These are phyloP conservation scores for Xylota sylvarum DNA, from an alignment of 2,888 invertebrate genomes.

Conservation along the genomic window DNA sequence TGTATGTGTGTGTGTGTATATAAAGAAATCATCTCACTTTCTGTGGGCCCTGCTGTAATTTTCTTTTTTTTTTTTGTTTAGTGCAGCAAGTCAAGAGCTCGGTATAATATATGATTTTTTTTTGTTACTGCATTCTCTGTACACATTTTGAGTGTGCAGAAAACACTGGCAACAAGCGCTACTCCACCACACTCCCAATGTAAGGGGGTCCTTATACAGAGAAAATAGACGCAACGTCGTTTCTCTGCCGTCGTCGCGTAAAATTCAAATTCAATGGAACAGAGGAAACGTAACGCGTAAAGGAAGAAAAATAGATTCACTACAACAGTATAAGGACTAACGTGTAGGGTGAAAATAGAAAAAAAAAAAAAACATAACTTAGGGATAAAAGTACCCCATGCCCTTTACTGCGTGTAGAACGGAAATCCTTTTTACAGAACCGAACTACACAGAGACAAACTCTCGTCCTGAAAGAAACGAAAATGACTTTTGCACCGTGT, in stretches of 20 bases:
- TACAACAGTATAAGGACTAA: slow-evolving; percentile 43
- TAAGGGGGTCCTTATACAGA: slow-evolving; percentile 1
- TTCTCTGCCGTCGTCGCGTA: slow-evolving; percentile 51
- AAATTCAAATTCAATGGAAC: slow-evolving; percentile 66
- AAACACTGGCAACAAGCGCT: slow-evolving; percentile 43
- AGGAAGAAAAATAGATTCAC: slow-evolving; percentile 49
- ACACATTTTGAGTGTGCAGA: slow-evolving; percentile 34
- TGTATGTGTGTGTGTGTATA: too few species aligned
- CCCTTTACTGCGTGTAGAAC: slow-evolving; percentile 30
- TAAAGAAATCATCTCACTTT: slow-evolving; percentile 49
- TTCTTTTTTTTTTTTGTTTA: slow-evolving; percentile 16
- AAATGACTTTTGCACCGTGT: slow-evolving; percentile 39
- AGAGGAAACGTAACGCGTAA: slow-evolving; percentile 62
- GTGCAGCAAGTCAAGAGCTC: slow-evolving; percentile 45
- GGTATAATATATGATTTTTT: background rate
- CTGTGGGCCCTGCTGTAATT: slow-evolving; percentile 14
- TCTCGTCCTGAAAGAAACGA: background rate
- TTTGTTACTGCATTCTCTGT: background rate
- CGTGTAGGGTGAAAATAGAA: slow-evolving; percentile 10
- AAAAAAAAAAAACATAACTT: background rate
- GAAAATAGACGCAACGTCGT: slow-evolving; percentile 61
- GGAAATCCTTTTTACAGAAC: slow-evolving; percentile 57
- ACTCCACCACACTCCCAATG: slow-evolving; percentile 1
- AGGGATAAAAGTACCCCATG: background rate
- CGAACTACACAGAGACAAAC: slow-evolving; percentile 22